Evolutionary conservation across 2,888 invertebrate species (phyloP), one percentile per base, ranked within the genome.

Genomic region (Sinhomidia bicolor): DNA sequence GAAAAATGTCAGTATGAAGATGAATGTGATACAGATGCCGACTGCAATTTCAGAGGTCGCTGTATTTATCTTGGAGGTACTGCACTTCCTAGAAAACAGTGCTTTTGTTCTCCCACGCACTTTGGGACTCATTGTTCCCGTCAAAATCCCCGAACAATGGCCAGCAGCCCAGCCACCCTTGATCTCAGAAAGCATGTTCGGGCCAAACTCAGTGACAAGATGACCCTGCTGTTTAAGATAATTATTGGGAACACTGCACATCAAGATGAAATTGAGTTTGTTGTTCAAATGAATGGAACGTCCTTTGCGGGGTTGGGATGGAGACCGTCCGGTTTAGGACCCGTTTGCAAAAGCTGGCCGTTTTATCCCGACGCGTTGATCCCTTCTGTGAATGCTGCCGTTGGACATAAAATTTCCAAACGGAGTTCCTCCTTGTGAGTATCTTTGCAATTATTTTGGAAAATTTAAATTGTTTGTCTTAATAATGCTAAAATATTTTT

Each of bases 241-340:
- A 29, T 88, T 26, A 20, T 88, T 32, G 88, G 88, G 9, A 82
- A 65, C 10, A 78, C 85, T 17, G 74, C 79, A 12, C 83, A 78
- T 23, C 87, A 89, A 54, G 90, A 91, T 60, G 91, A 92, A 74
- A 88, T 92, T 9, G 92, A 92, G 60, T 95, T 98, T 41, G 95
- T 98, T 0, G 95, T 98, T 94, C 95, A 96, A 79, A 97, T 96
- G 14, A 98, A 98, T 92, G 96, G 97, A 0, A 96, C 96, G 0
- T 96, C 97, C 12, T 99, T 97, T 94, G 96, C 96, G 2, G 98
- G 96, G 5, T 92, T 99, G 5, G 99, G 99, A n/a, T 99, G 98
- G 98, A 95, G 98, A 80, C 98, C 99, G 0, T 68, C 83, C 10
- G 78, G 76, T 17, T 29, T 91, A 2, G 84, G 84, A n/a, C 90